Evolutionary conservation across 2,113 vertebrate species (phyloP).

Genomic region (Silurus glanis): DNA sequence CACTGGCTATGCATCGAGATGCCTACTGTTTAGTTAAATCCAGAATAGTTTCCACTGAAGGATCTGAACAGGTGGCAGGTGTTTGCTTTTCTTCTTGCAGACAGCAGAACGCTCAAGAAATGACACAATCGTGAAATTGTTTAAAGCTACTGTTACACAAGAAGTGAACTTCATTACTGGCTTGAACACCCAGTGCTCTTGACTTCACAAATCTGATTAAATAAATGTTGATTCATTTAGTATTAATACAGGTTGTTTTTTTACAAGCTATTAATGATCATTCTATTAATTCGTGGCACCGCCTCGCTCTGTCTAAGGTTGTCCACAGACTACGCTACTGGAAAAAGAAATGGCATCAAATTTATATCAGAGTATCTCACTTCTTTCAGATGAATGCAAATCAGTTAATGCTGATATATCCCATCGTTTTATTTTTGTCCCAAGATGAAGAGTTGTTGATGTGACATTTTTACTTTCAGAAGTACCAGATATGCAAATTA

Average conservation of each 20-base stretch:
- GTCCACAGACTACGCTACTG: too few relatives aligned
- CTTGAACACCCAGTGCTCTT: not conserved
- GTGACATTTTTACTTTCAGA: too few relatives aligned
- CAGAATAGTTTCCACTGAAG: not conserved
- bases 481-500: too few relatives aligned
- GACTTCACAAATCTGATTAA: not conserved
- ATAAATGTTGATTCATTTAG: not conserved
- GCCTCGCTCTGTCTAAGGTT: too few relatives aligned
- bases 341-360: too few relatives aligned
- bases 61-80: not conserved
- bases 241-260: not conserved
- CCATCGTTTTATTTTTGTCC: too few relatives aligned
- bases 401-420: too few relatives aligned
- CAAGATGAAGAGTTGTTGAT: too few relatives aligned
- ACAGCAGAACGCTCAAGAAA: not conserved
- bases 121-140: not conserved
- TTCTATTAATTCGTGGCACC: too few relatives aligned
- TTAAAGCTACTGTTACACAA: not conserved
- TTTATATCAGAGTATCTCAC: too few relatives aligned
- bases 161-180: not conserved
- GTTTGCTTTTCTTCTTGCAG: not conserved
- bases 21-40: not conserved
- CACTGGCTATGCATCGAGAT: not conserved
- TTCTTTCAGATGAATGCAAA: too few relatives aligned
- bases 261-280: not conserved